Evolutionary conservation across 2,888 invertebrate genomes (phyloP).

Genomic region (Phymatocera aterrima): DNA sequence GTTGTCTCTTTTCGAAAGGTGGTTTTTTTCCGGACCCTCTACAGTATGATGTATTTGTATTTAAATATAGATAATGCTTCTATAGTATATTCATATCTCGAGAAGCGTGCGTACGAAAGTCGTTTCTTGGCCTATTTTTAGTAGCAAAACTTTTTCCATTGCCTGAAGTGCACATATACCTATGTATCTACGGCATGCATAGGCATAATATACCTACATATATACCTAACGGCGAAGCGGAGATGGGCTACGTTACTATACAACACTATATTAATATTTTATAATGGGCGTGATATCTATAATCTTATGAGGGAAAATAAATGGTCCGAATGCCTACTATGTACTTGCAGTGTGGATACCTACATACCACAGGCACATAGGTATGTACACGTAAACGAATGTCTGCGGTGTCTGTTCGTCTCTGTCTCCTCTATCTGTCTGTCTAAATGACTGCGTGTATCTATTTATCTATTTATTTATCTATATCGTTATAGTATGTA

Average conservation of each 20-base stretch:
- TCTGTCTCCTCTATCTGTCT: background rate
- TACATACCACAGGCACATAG: background rate
- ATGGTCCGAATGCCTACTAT: background rate
- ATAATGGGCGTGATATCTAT: background rate
- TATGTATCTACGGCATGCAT: background rate
- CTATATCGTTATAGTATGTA: background rate
- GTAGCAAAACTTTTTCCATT: background rate
- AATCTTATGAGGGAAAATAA: slow-evolving; percentile 17
- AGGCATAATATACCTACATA: background rate
- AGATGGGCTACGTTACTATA: no score
- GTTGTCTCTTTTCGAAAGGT: no score
- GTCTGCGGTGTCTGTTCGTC: background rate
- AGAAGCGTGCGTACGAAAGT: background rate
- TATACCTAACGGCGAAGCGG: no score
- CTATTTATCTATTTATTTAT: background rate
- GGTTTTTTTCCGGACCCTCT: no score
- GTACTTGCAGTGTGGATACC: background rate
- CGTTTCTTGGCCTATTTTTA: slow-evolving; percentile 18
- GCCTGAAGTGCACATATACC: background rate
- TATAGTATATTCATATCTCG: background rate
- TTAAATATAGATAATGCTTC: background rate
- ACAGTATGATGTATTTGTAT: background rate
- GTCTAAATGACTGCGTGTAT: no score
- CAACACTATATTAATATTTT: background rate
- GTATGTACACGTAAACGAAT: background rate